These are phyloP conservation scores for Pangasius macronema DNA, from an alignment of 2,797 vertebrate genomes.

Conservation along the genomic window DNA sequence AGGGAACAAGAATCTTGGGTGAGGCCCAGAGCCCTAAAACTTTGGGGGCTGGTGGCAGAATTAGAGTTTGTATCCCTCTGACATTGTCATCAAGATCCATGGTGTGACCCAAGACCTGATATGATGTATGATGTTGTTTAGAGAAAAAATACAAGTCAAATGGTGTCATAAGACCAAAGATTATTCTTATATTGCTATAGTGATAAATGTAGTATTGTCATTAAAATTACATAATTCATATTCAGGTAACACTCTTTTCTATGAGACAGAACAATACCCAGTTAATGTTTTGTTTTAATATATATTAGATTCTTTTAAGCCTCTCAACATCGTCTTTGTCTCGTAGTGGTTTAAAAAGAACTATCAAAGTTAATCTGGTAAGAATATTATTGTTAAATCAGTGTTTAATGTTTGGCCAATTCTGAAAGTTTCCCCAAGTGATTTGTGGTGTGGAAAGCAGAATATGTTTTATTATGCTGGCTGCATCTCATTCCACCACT, in stretches of 20 bases:
- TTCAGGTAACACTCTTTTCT: neutral
- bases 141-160: neutral
- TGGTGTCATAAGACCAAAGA: neutral
- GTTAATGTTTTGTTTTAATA: conserved; percentile 39
- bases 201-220: neutral
- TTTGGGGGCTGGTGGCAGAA: neutral
- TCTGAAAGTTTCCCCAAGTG: conserved; percentile 31
- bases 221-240: neutral
- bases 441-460: conserved; percentile 50
- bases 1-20: neutral
- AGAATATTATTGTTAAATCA: conserved; percentile 50
- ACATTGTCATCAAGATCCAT: neutral
- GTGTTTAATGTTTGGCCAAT: conserved; percentile 28
- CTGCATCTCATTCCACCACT: conserved; percentile 30
- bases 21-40: neutral
- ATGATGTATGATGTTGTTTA: neutral
- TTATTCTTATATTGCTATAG: neutral
- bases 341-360: conserved; percentile 30
- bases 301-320: conserved; percentile 50
- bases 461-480: conserved; percentile 43
- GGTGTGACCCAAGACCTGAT: no score
- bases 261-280: neutral
- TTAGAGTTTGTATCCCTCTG: neutral
- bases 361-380: conserved; percentile 51
- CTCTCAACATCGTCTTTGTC: conserved; percentile 21